phyloP scores from a whole-genome alignment of 1,140 invertebrate species.

The Ylistrum balloti region DNA sequence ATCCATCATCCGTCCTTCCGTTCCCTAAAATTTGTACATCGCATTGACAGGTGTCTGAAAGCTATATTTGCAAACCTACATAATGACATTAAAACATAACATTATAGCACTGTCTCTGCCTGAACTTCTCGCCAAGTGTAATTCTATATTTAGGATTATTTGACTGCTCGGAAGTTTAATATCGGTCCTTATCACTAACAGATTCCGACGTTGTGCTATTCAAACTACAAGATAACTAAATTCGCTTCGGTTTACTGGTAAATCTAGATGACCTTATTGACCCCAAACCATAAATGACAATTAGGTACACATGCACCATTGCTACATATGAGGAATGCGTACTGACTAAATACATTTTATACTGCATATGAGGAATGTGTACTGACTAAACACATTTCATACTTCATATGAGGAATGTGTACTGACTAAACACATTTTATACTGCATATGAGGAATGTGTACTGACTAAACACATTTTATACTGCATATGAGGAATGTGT shows the following conservation, averaged over 20 bases:
- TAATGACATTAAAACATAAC: too few species aligned
- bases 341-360: too few species aligned
- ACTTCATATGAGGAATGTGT: too few species aligned
- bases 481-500: too few species aligned
- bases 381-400: too few species aligned
- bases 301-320: not conserved
- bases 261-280: not conserved
- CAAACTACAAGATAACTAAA: constrained; percentile 19
- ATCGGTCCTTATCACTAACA: not conserved
- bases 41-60: too few species aligned
- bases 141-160: not conserved
- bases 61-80: not conserved
- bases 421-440: too few species aligned
- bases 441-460: too few species aligned
- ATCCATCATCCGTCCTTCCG: too few species aligned
- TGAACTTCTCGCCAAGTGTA: not conserved
- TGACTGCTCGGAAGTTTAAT: not conserved
- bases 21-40: too few species aligned
- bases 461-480: too few species aligned
- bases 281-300: not conserved
- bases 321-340: not conserved
- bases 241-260: constrained; percentile 8
- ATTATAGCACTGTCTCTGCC: not conserved
- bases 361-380: too few species aligned
- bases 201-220: constrained; percentile 24